phyloP scores from a whole-genome alignment of 2,113 vertebrate genomes.

The Sander vitreus region DNA sequence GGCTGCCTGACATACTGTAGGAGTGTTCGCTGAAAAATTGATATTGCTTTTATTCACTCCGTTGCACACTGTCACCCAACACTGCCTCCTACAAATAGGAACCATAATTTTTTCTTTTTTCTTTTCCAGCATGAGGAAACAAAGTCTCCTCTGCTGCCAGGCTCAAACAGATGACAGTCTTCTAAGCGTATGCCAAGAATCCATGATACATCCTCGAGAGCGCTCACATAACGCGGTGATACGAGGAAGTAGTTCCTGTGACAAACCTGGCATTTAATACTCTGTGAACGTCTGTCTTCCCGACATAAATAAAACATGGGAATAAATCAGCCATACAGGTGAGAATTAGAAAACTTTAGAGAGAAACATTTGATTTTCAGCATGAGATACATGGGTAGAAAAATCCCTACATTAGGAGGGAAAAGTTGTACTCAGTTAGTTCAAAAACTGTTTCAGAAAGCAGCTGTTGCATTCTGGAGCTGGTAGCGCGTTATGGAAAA shows the following conservation, averaged over 20 bases:
- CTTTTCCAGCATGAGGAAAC: conserved; percentile 28
- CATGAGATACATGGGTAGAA: not conserved
- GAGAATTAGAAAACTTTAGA: conserved; percentile 1
- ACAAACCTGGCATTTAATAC: conserved; percentile 15
- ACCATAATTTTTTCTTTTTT: conserved; percentile 48
- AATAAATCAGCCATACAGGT: conserved; percentile 8
- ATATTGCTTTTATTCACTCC: conserved; percentile 75
- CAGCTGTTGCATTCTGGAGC: not conserved
- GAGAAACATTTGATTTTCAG: not conserved
- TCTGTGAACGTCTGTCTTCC: not conserved
- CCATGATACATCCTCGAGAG: conserved; percentile 46
- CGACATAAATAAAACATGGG: conserved; percentile 20
- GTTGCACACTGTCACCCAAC: conserved; percentile 71
- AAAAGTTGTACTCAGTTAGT: too few relatives aligned
- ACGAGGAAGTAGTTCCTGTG: conserved; percentile 22
- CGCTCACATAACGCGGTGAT: conserved; percentile 17
- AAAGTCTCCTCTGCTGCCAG: conserved; percentile 53
- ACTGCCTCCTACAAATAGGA: conserved; percentile 64
- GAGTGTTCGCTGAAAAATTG: conserved; percentile 66
- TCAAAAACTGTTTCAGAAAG: not conserved
- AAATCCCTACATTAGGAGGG: not conserved
- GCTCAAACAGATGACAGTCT: conserved; percentile 57
- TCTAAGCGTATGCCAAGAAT: conserved; percentile 39
- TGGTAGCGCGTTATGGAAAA: not conserved
- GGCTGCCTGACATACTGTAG: conserved; percentile 46